These are phyloP conservation scores for Morone saxatilis DNA, from an alignment of 2,113 vertebrate species.

Conservation along the genomic window DNA sequence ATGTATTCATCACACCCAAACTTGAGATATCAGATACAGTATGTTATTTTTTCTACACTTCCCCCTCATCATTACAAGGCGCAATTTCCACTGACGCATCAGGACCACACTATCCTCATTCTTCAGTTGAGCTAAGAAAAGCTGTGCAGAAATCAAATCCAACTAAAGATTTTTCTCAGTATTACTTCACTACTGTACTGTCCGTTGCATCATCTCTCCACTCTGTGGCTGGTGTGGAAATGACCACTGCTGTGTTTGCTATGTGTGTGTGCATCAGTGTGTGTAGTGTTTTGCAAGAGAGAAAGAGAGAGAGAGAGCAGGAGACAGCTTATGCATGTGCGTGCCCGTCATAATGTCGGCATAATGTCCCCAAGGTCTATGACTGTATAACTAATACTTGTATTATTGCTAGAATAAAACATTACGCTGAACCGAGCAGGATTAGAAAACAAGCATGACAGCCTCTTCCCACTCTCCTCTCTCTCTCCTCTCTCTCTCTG, in stretches of 20 bases:
- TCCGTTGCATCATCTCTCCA: slow-evolving; percentile 52
- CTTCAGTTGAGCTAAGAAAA: slow-evolving; percentile 29
- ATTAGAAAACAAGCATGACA: slow-evolving; percentile 78
- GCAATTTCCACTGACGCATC: slow-evolving; percentile 37
- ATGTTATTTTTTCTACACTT: slow-evolving; percentile 40
- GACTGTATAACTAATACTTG: slow-evolving; percentile 74
- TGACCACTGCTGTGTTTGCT: slow-evolving; percentile 43
- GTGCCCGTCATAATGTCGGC: slow-evolving; percentile 60
- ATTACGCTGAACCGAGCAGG: slow-evolving; percentile 69
- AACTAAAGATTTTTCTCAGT: slow-evolving; percentile 31
- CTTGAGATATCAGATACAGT: slow-evolving; percentile 52
- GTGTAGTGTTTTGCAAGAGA: not conserved
- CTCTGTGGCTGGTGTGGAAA: slow-evolving; percentile 40
- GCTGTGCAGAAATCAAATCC: slow-evolving; percentile 48
- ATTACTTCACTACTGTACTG: slow-evolving; percentile 46
- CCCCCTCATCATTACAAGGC: slow-evolving; percentile 38
- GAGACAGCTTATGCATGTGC: slow-evolving; percentile 49
- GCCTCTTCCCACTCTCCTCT: slow-evolving; percentile 52
- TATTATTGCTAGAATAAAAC: slow-evolving; percentile 75
- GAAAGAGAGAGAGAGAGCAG: slow-evolving; percentile 4
- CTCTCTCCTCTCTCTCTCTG: slow-evolving; percentile 27
- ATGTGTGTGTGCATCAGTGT: slow-evolving; percentile 16
- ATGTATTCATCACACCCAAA: slow-evolving; percentile 61
- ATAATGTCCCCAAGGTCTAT: slow-evolving; percentile 67
- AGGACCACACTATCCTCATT: slow-evolving; percentile 18